Percentiles rank a stretch among this genome's conserved stretches.
Conservation (phyloP, 37 sponge, comb jelly and placozoan species). For the Corticium candelabrum region DNA sequence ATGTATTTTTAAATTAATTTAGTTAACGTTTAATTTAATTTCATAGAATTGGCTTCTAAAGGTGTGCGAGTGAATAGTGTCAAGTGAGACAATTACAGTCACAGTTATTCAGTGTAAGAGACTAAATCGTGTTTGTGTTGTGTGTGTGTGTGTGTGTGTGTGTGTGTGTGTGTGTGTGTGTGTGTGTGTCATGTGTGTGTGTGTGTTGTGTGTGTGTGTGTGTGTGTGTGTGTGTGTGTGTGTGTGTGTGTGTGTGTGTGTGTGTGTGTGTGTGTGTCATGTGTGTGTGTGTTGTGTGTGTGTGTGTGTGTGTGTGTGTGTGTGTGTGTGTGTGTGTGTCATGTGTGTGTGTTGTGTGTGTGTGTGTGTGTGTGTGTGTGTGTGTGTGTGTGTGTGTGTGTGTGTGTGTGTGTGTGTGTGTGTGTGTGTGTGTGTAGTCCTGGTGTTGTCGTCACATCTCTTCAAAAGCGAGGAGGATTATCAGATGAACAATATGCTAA, state of each 20-base stretch:
- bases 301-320: constrained; percentile 2
- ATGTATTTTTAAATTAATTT: neutral
- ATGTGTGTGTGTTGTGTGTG: too few relatives aligned
- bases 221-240: constrained; percentile 16
- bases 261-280: neutral
- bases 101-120: neutral
- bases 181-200: too few relatives aligned
- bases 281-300: too few relatives aligned
- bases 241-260: neutral
- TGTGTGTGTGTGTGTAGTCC: neutral
- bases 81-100: neutral
- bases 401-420: neutral
- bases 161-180: constrained; percentile 25
- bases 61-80: neutral
- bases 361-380: constrained; percentile 26
- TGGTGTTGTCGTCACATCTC: neutral
- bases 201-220: too few relatives aligned
- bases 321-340: constrained; percentile 8
- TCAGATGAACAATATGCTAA: neutral
- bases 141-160: constrained; percentile 10
- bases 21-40: neutral
- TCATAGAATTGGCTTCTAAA: neutral
- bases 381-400: constrained; percentile 26
- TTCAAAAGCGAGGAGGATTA: neutral
- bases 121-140: neutral